phyloP scores from a whole-genome alignment of 2,797 vertebrate species.

The Acipenser ruthenus region DNA sequence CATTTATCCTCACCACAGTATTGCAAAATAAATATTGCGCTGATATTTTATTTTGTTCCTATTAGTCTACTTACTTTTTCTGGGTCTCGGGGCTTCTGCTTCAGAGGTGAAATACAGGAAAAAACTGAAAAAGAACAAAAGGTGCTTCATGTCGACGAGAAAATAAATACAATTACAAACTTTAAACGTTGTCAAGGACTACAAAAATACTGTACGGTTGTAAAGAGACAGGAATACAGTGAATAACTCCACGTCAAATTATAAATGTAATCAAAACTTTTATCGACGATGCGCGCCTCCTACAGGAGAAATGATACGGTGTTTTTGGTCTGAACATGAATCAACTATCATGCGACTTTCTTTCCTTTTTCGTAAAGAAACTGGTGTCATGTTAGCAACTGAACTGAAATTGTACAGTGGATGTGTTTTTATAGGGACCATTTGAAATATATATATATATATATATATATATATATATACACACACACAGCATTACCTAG shows the following conservation, averaged over 20 bases:
- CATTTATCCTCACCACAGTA: background rate
- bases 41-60: slow-evolving; percentile 6
- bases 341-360: too few species aligned
- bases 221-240: slow-evolving; percentile 35
- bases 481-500: too few species aligned
- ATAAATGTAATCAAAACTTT: slow-evolving; percentile 21
- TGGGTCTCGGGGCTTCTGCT: slow-evolving; percentile 26
- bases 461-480: too few species aligned
- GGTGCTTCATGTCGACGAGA: slow-evolving; percentile 48
- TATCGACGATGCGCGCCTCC: slow-evolving; percentile 47
- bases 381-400: too few species aligned
- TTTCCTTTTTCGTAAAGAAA: too few species aligned
- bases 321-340: too few species aligned
- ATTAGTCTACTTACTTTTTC: slow-evolving; percentile 49
- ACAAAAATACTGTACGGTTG: slow-evolving; percentile 24
- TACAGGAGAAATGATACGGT: slow-evolving; percentile 32
- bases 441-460: too few species aligned
- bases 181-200: slow-evolving; percentile 17
- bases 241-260: slow-evolving; percentile 26
- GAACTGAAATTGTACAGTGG: too few species aligned
- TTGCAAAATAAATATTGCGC: background rate
- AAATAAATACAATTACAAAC: slow-evolving; percentile 28
- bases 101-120: slow-evolving; percentile 23
- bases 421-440: too few species aligned
- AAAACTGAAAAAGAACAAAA: slow-evolving; percentile 30